Evolutionary conservation across 2,888 invertebrate species (phyloP).

Genomic region (Epistrophe eligans): DNA sequence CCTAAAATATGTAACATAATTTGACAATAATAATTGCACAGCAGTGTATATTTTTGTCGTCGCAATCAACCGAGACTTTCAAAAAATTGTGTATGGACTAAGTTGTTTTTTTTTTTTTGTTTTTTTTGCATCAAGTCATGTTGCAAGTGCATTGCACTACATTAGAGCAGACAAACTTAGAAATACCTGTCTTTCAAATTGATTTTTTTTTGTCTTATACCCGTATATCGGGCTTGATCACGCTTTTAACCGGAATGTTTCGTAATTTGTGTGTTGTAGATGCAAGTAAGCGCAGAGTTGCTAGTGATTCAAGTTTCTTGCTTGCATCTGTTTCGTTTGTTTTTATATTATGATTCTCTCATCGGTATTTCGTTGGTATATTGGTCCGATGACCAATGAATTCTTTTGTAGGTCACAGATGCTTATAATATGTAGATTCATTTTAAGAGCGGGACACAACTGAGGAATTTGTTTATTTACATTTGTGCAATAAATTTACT

Average conservation of each 20-base stretch:
- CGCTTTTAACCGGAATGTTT: slow-evolving; percentile 71
- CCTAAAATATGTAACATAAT: too few species aligned
- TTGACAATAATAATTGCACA: neutral
- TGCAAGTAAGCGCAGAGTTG: slow-evolving; percentile 36
- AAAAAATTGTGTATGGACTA: slow-evolving; percentile 44
- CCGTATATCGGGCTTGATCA: slow-evolving; percentile 46
- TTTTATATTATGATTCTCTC: slow-evolving; percentile 68
- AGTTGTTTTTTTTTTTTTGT: slow-evolving; percentile 16
- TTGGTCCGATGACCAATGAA: slow-evolving; percentile 81
- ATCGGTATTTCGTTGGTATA: neutral
- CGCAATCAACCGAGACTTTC: slow-evolving; percentile 60
- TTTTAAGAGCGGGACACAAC: neutral
- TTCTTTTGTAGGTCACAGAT: slow-evolving; percentile 81
- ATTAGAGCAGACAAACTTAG: slow-evolving; percentile 51
- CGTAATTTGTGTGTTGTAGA: slow-evolving; percentile 53
- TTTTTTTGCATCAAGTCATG: slow-evolving; percentile 58
- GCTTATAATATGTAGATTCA: slow-evolving; percentile 18
- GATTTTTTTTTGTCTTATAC: slow-evolving; percentile 29
- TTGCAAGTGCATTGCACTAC: slow-evolving; percentile 75
- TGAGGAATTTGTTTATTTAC: slow-evolving; percentile 47
- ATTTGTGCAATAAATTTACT: slow-evolving; percentile 61
- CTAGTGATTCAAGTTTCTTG: slow-evolving; percentile 24
- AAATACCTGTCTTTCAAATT: slow-evolving; percentile 28
- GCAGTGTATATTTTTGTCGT: slow-evolving; percentile 16
- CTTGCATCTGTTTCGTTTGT: slow-evolving; percentile 61